phyloP scores from a whole-genome alignment of 2,113 vertebrate genomes.

The Perca fluviatilis region DNA sequence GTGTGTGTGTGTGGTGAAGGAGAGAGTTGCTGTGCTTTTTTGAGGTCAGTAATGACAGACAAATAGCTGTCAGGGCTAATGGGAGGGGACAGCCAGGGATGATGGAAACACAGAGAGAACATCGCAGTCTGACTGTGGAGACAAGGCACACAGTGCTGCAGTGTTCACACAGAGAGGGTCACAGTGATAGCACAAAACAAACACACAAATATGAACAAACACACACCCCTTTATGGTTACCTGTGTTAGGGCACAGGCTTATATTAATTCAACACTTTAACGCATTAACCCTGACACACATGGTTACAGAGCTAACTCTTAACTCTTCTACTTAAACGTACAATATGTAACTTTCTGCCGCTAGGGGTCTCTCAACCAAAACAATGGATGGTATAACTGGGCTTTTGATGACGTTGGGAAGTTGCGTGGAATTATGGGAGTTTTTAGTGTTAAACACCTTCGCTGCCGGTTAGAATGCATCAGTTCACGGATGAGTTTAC shows the following conservation, averaged over 20 bases:
- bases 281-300: slow-evolving; percentile 8
- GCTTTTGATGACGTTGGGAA: too few species aligned
- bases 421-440: too few species aligned
- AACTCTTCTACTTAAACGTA: too few species aligned
- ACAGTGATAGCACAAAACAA: slow-evolving; percentile 43
- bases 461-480: too few species aligned
- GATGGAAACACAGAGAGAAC: slow-evolving; percentile 62
- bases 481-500: too few species aligned
- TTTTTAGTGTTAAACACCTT: too few species aligned
- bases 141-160: slow-evolving; percentile 36
- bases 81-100: slow-evolving; percentile 71
- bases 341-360: too few species aligned
- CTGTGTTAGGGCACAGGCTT: slow-evolving; percentile 17
- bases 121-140: slow-evolving; percentile 47
- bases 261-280: slow-evolving; percentile 1
- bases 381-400: too few species aligned
- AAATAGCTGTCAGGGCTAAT: slow-evolving; percentile 78
- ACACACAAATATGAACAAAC: slow-evolving; percentile 43
- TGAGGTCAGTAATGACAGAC: slow-evolving; percentile 82
- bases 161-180: slow-evolving; percentile 50
- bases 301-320: background rate
- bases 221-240: slow-evolving; percentile 33
- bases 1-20: slow-evolving; percentile 49
- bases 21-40: slow-evolving; percentile 75
- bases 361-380: too few species aligned